These are phyloP conservation scores for Salvelinus alpinus DNA, from an alignment of 2,113 vertebrate species.

Conservation along the genomic window DNA sequence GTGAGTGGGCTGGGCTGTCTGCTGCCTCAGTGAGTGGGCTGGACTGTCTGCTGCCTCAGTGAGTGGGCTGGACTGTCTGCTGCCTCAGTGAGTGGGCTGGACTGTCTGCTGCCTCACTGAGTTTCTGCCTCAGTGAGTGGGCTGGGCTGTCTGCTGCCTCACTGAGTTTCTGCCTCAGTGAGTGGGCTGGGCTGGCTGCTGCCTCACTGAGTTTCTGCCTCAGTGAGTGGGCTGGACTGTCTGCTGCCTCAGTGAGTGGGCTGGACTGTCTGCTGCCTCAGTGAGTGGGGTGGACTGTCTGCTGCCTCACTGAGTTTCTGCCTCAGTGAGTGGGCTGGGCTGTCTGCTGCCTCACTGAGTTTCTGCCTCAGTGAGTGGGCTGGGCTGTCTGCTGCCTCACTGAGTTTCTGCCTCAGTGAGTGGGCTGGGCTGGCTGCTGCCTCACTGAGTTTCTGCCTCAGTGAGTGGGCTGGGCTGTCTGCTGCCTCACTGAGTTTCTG, in stretches of 20 bases:
- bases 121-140: constrained; percentile 65
- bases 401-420: no score
- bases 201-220: no score
- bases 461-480: neutral
- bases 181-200: constrained; percentile 5
- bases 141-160: constrained; percentile 34
- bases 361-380: no score
- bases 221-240: constrained; percentile 42
- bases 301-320: constrained; percentile 57
- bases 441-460: constrained; percentile 52
- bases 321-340: neutral
- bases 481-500: no score
- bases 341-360: neutral
- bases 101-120: constrained; percentile 15
- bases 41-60: no score
- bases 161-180: constrained; percentile 47
- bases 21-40: no score
- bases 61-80: no score
- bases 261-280: no score
- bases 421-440: constrained; percentile 30
- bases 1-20: no score
- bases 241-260: constrained; percentile 16
- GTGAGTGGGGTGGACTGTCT: constrained; percentile 7
- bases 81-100: no score
- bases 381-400: no score